Percentiles rank a stretch among this genome's conserved stretches.
These are phyloP conservation scores for Kryptolebias ocellatus DNA, from an alignment of 2,797 vertebrate species.

Conservation along the genomic window DNA sequence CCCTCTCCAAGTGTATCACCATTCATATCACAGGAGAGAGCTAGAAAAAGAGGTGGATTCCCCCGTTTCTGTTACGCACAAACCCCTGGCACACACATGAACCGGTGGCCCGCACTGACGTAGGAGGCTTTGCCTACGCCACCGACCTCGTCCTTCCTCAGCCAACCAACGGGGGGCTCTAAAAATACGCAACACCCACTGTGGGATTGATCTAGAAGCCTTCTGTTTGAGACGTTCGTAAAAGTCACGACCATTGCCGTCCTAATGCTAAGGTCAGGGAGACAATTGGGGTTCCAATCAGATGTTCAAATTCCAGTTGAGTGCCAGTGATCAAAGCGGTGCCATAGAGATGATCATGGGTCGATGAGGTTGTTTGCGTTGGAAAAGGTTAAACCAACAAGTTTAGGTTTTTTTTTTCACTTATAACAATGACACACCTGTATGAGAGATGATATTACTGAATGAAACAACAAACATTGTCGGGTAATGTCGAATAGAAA, in stretches of 20 bases:
- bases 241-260: conserved; percentile 30
- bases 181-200: conserved; percentile 69
- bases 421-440: conserved; percentile 26
- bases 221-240: conserved; percentile 42
- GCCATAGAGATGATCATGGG: conserved; percentile 10
- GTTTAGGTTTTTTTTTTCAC: background rate
- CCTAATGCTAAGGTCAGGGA: conserved; percentile 42
- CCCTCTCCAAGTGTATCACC: conserved; percentile 55
- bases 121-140: conserved; percentile 70
- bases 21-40: conserved; percentile 64
- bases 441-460: conserved; percentile 13
- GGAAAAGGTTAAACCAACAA: conserved; percentile 20
- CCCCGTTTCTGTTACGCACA: conserved; percentile 73
- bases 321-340: conserved; percentile 4
- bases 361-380: conserved; percentile 35
- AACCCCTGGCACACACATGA: conserved; percentile 50
- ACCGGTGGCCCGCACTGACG: conserved; percentile 68
- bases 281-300: conserved; percentile 4
- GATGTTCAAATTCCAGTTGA: conserved; percentile 23
- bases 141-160: conserved; percentile 64
- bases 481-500: conserved; percentile 7
- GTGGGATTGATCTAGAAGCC: conserved; percentile 43
- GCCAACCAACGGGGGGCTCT: conserved; percentile 67
- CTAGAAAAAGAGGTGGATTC: conserved; percentile 66
- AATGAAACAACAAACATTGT: conserved; percentile 22